Evolutionary conservation across 2,888 invertebrate genomes (phyloP), one percentile per base, ranked within the genome.

Genomic region (Lasioglossum leucozonium): DNA sequence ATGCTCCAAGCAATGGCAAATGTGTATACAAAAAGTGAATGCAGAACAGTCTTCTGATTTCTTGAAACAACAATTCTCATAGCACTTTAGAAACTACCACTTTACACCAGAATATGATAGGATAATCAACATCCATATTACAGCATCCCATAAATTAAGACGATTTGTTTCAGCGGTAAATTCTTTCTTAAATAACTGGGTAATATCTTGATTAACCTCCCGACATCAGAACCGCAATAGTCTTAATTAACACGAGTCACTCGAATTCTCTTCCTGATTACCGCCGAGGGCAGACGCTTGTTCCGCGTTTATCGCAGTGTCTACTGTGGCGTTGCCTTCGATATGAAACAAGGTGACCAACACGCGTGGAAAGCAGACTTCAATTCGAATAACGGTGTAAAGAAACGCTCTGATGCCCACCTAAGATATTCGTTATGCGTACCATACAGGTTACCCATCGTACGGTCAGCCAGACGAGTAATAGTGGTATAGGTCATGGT

Each of bases 361-460:
- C 82, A 81, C 81, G 87, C 87, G 75, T 79, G 81, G 72, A 81
- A 81, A 82, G 72, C 77, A 86, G 82, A 87, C 87, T 90, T 90
- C 86, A 77, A 90, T 87, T 82, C 74, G 81, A 88, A 89, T 94
- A 94, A 94, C 94, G 94, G 93, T 92, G 90, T 89, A 86, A 90
- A 84, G 93, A 91, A 92, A 93, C 93, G 94, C 93, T 93, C 93
- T 92, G 93, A 86, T 93, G 93, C 88, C 83, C 92, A 86, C 87
- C 78, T 87, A 90, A 92, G 88, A 90, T 91, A 92, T 91, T 92
- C 90, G 85, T 88, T 86, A 87, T 84, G 88, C 80, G 85, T 86
- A 82, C 84, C 80, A 88, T 83, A 80, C 85, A 47, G 81, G 74
- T 71, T 86, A 76, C 37, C 72, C 84, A 84, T 78, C 74, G 87